phyloP scores from a whole-genome alignment of 1,140 invertebrate genomes.

The Riptortus pedestris region DNA sequence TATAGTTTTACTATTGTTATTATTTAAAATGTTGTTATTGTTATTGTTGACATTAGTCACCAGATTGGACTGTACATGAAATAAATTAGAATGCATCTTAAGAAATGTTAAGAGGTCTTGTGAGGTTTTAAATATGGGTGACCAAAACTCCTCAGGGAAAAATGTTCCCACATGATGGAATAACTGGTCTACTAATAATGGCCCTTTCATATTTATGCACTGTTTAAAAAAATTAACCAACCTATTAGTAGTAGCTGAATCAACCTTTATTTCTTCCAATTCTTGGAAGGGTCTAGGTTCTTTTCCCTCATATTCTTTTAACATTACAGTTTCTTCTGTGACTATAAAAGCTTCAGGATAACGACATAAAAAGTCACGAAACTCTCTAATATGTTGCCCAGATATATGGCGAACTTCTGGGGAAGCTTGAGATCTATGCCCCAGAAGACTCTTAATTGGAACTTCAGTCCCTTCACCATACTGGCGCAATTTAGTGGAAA shows the following conservation, averaged over 20 bases:
- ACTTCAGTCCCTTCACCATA: conserved; percentile 83
- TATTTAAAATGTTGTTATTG: neutral
- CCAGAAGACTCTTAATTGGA: conserved; percentile 83
- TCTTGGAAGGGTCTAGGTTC: conserved; percentile 47
- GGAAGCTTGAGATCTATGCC: conserved; percentile 85
- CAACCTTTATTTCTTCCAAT: conserved; percentile 63
- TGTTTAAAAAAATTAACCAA: conserved; percentile 67
- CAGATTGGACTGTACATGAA: conserved; percentile 79
- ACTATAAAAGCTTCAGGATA: conserved; percentile 81
- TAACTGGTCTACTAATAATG: conserved; percentile 72
- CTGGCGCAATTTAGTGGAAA: conserved; percentile 77
- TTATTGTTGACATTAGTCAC: conserved; percentile 46
- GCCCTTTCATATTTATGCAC: conserved; percentile 64
- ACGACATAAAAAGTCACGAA: conserved; percentile 77
- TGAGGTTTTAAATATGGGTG: conserved; percentile 72
- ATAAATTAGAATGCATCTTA: conserved; percentile 79
- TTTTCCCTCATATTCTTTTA: conserved; percentile 52
- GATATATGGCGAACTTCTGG: conserved; percentile 92
- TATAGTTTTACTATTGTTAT: conserved; percentile 1
- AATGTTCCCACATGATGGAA: conserved; percentile 68
- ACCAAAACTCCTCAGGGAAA: conserved; percentile 65
- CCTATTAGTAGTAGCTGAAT: conserved; percentile 63
- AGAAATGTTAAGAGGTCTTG: conserved; percentile 78
- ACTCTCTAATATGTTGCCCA: conserved; percentile 85
- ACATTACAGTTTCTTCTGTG: conserved; percentile 71